These are phyloP conservation scores for Laterallus jamaicensis DNA, from an alignment of 2,113 vertebrate species.

Conservation along the genomic window DNA sequence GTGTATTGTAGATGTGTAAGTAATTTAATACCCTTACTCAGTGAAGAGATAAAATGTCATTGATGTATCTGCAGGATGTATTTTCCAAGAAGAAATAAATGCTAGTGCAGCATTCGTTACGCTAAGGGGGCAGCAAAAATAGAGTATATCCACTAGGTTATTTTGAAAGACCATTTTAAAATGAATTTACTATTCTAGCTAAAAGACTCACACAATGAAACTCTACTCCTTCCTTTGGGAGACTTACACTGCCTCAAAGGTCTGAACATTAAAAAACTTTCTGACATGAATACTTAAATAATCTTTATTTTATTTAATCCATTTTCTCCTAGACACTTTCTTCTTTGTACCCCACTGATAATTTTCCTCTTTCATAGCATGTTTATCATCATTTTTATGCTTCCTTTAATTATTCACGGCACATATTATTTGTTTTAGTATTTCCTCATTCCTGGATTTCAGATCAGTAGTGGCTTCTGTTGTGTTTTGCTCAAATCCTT, in stretches of 20 bases:
- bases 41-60: background rate
- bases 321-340: background rate
- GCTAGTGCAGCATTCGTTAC: background rate
- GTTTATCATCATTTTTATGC: background rate
- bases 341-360: background rate
- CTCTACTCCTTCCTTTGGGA: slow-evolving; percentile 18
- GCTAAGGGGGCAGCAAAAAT: background rate
- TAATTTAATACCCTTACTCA: background rate
- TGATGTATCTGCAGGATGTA: background rate
- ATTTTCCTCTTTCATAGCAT: background rate
- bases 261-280: background rate
- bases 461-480: background rate
- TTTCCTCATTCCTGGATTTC: background rate
- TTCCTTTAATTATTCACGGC: background rate
- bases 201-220: slow-evolving; percentile 5
- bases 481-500: background rate
- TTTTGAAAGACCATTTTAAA: slow-evolving; percentile 22
- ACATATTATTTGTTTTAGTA: background rate
- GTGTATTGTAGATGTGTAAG: background rate
- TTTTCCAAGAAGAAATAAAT: slow-evolving; percentile 12
- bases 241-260: background rate
- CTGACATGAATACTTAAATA: background rate
- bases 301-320: background rate
- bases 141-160: background rate
- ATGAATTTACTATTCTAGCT: slow-evolving; percentile 6